Evolutionary conservation across 2,113 vertebrate species (phyloP), one percentile per base, ranked within the genome.

Genomic region (Podilymbus podiceps): DNA sequence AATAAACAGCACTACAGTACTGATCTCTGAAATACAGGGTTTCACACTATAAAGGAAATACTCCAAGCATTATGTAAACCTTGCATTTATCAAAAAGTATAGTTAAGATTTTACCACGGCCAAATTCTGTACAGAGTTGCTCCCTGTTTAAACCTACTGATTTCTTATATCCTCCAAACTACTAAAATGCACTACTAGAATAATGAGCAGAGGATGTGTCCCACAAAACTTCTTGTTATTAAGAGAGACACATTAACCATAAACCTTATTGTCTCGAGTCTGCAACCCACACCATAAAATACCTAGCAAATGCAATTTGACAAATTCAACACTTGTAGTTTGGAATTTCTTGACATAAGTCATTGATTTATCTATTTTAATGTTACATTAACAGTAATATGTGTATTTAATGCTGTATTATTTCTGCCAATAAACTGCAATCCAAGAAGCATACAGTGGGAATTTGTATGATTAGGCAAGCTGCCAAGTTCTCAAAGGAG

Each of bases 391-490:
- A 67, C 63, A 85, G 46, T 77, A 90, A 86, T 83, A 93, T 90
- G 95, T 96, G 50, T 64, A 92, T 74, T 93, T 85, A 95, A 85
- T 73, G 31, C 16, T 47, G 10, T 67, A 75, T 74, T 82, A 88
- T 93, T 92, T 81, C 69, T 92, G 71, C 50, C 89, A 90, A n/a
- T 93, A 72, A 90, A 8, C 12, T 91, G 79, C 74, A 85, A 88
- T 66, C 56, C 67, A 95, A 76, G 73, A 90, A 89, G 72, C 68
- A 90, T 47, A 71, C 66, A 91, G 58, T 44, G 35, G 38, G 86
- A 95, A 95, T 75, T 50, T 85, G 31, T 52, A 87, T 11, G 69
- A 92, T 95, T 67, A 94, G 92, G 87, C 82, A 95, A 96, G 25
- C 63, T 93, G 92, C 76, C 93, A 95, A 76, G 50, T 85, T 79